A percentile compares a stretch with the other conserved stretches of the same genome.
These are phyloP conservation scores for Lamprologus ornatipinnis DNA, from an alignment of 2,113 vertebrate genomes.

Conservation along the genomic window DNA sequence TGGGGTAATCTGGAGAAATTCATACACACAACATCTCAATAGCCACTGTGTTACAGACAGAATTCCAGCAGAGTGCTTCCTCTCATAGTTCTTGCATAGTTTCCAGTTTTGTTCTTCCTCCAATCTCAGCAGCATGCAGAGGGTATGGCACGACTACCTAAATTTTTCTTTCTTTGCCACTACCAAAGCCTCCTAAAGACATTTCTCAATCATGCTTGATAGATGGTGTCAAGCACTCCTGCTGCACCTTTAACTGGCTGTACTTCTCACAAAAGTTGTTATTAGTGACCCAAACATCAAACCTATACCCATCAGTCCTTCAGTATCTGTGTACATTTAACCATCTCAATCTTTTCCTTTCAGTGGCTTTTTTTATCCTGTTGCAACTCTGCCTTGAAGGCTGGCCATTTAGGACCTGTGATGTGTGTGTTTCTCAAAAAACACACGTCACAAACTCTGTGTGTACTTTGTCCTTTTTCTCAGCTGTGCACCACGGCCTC, in stretches of 20 bases:
- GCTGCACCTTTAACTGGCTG: neutral
- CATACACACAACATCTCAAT: neutral
- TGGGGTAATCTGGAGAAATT: neutral
- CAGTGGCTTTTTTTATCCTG: accelerated
- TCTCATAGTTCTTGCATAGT: neutral
- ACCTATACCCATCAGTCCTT: neutral
- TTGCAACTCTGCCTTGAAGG: neutral
- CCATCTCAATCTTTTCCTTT: neutral
- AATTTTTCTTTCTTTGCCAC: neutral
- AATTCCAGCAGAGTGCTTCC: neutral
- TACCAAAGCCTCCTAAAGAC: neutral
- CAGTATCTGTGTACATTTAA: neutral
- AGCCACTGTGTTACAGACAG: neutral
- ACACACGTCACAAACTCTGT: neutral
- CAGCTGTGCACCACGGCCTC: neutral
- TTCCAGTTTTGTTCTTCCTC: neutral
- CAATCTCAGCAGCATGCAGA: neutral
- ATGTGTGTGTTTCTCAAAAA: neutral
- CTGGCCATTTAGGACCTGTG: neutral
- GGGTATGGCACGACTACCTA: neutral
- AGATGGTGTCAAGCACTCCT: neutral
- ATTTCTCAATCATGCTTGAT: neutral
- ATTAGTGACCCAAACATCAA: neutral
- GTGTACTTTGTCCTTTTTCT: neutral
- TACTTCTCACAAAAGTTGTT: neutral